Percentiles rank a stretch among this genome's conserved stretches.
These are phyloP conservation scores for Leucoma salicis DNA, from an alignment of 2,888 invertebrate species.

Conservation along the genomic window DNA sequence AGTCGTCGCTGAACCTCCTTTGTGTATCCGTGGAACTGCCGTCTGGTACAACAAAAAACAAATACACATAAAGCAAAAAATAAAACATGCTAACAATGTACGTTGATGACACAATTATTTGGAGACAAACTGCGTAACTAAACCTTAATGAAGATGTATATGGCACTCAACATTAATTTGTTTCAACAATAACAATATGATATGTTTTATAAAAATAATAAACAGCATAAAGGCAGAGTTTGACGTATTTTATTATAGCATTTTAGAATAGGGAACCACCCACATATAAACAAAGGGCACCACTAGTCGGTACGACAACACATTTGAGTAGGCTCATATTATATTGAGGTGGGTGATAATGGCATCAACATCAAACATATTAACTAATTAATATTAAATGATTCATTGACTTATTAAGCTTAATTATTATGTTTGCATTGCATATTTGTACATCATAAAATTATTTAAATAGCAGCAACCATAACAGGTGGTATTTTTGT, in stretches of 20 bases:
- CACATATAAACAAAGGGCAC: constrained; percentile 45
- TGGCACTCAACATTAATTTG: constrained; percentile 30
- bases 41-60: constrained; percentile 78
- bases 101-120: constrained; percentile 36
- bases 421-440: neutral
- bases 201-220: constrained; percentile 37
- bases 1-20: constrained; percentile 78
- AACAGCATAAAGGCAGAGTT: constrained; percentile 51
- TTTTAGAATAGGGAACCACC: constrained; percentile 42
- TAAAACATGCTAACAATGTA: constrained; percentile 63
- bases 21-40: constrained; percentile 74
- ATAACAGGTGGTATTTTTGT: neutral
- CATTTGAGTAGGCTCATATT: constrained; percentile 53
- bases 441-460: neutral
- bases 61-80: constrained; percentile 76
- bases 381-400: constrained; percentile 36
- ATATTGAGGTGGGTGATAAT: constrained; percentile 51
- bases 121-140: constrained; percentile 37
- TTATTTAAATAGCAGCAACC: neutral
- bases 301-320: constrained; percentile 46
- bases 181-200: constrained; percentile 31
- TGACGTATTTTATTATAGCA: constrained; percentile 27
- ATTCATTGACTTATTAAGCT: constrained; percentile 12
- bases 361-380: constrained; percentile 38
- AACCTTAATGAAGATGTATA: constrained; percentile 33